These are phyloP conservation scores for Thalassophryne amazonica DNA, from an alignment of 2,797 vertebrate genomes.

Conservation along the genomic window DNA sequence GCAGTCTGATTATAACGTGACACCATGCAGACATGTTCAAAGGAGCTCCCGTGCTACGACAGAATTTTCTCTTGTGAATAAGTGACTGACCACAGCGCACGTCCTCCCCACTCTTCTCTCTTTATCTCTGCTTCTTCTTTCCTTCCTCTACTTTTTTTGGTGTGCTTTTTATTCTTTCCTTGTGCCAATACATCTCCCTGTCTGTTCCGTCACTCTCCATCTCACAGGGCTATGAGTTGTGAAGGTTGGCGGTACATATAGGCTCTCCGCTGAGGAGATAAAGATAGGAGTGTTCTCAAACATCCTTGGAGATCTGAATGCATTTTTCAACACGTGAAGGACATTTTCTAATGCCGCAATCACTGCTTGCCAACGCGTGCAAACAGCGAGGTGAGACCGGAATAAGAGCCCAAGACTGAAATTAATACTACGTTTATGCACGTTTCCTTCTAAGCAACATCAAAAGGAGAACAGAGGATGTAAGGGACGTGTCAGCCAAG, in stretches of 20 bases:
- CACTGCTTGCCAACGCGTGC: constrained; percentile 16
- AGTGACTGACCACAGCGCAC: constrained; percentile 46
- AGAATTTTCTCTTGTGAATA: constrained; percentile 55
- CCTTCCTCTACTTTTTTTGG: neutral
- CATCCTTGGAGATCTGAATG: constrained; percentile 14
- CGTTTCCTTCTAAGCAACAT: no score
- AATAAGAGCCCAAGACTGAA: constrained; percentile 1
- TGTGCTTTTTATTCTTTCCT: neutral
- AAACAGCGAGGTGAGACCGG: constrained; percentile 1
- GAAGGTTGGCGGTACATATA: constrained; percentile 31
- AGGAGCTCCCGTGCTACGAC: constrained; percentile 40
- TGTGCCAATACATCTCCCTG: neutral
- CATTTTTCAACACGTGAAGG: constrained; percentile 22
- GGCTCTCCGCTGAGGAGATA: constrained; percentile 28
- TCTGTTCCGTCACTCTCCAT: neutral
- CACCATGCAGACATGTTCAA: constrained; percentile 41
- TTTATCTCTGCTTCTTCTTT: constrained; percentile 22
- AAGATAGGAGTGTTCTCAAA: constrained; percentile 15
- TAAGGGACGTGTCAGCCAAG: no score
- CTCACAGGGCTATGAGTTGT: constrained; percentile 22
- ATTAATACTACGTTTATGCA: neutral
- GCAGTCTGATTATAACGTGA: constrained; percentile 59
- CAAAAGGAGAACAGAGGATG: no score
- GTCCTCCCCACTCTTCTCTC: constrained; percentile 7
- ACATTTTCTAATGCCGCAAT: constrained; percentile 26